Evolutionary conservation across 2,797 vertebrate species (phyloP).

Genomic region (Artibeus lituratus): DNA sequence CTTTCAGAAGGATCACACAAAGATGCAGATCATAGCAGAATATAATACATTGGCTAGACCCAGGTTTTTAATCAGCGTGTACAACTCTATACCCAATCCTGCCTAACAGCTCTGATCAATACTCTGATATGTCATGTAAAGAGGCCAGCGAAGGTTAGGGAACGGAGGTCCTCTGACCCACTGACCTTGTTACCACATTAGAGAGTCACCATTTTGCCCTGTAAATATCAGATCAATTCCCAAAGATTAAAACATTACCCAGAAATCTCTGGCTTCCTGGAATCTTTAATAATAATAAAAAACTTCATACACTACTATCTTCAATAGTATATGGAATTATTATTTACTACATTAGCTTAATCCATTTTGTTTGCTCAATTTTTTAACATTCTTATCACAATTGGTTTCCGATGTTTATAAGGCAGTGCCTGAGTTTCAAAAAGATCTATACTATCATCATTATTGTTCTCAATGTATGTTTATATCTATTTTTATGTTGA

Average conservation of each 20-base stretch:
- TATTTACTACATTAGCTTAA: conserved; percentile 17
- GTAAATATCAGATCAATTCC: conserved; percentile 73
- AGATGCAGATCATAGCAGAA: conserved; percentile 19
- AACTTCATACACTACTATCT: conserved; percentile 45
- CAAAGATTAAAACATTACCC: conserved; percentile 69
- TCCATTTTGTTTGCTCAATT: not conserved
- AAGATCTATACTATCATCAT: not conserved
- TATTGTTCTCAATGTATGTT: not conserved
- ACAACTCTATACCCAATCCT: not conserved
- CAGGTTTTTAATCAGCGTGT: not conserved
- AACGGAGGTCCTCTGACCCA: conserved; percentile 53
- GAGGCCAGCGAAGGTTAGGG: conserved; percentile 55
- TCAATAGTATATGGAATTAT: conserved; percentile 40
- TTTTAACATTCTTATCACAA: conserved; percentile 6
- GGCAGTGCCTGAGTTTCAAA: not conserved
- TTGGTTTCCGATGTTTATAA: not conserved
- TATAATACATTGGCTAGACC: not conserved
- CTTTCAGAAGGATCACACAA: not conserved
- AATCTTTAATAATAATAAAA: conserved; percentile 33
- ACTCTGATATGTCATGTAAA: conserved; percentile 46
- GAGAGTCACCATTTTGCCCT: conserved; percentile 51
- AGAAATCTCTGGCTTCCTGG: conserved; percentile 65
- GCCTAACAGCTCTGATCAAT: conserved; percentile 55
- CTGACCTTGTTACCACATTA: conserved; percentile 55
- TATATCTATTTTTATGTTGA: not conserved